These are phyloP conservation scores for Etheostoma nigrum DNA, from an alignment of 2,797 vertebrate genomes.

Conservation along the genomic window DNA sequence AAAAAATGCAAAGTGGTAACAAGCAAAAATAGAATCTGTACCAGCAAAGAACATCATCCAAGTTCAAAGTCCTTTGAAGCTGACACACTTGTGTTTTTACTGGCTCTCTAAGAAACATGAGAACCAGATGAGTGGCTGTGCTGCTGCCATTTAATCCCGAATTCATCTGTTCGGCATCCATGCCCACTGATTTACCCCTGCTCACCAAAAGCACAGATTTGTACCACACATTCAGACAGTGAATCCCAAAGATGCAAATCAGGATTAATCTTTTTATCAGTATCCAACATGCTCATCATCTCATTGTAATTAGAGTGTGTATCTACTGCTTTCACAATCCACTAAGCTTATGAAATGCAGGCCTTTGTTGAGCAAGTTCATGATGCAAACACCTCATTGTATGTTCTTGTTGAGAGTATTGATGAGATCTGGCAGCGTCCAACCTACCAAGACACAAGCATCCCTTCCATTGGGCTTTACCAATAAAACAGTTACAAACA, in stretches of 20 bases:
- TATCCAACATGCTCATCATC: constrained; percentile 4
- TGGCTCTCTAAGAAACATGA: constrained; percentile 65
- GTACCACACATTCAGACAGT: constrained; percentile 19
- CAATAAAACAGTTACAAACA: constrained; percentile 68
- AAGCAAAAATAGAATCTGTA: constrained; percentile 47
- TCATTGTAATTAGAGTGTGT: constrained; percentile 18
- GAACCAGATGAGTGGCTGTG: constrained; percentile 66
- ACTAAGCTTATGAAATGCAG: constrained; percentile 13
- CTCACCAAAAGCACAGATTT: constrained; percentile 21
- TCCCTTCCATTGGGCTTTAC: constrained; percentile 43
- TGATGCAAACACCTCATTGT: constrained; percentile 11
- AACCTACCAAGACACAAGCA: constrained; percentile 53
- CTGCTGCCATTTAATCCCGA: constrained; percentile 54
- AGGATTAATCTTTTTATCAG: constrained; percentile 8
- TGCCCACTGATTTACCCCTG: constrained; percentile 64
- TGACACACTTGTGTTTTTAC: constrained; percentile 64
- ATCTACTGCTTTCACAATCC: constrained; percentile 19
- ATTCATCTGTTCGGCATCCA: constrained; percentile 72
- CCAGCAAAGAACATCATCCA: constrained; percentile 47
- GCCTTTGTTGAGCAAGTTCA: constrained; percentile 9
- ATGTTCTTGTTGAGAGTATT: constrained; percentile 28
- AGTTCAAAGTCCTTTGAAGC: constrained; percentile 61
- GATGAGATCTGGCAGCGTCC: constrained; percentile 48
- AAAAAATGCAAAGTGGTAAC: constrained; percentile 54
- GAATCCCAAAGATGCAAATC: constrained; percentile 19